Conservation (phyloP, 2,888 invertebrate genomes). For the Mycogona germanica region DNA sequence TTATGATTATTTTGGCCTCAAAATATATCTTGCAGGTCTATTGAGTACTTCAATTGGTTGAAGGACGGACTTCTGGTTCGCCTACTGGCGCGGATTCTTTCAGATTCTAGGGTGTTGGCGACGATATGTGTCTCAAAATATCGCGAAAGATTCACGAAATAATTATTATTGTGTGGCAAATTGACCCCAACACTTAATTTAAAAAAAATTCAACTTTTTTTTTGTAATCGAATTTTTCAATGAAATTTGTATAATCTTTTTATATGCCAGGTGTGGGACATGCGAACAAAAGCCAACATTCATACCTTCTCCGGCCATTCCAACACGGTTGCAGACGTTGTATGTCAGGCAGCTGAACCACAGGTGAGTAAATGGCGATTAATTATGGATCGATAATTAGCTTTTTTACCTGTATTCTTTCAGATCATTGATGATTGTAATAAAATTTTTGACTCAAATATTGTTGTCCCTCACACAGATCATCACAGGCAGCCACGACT, state of each 20-base stretch:
- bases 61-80: too few species aligned
- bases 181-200: too few species aligned
- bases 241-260: constrained; percentile 4
- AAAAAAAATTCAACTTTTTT: too few species aligned
- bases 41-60: too few species aligned
- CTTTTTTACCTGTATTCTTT: not conserved
- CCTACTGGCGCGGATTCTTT: too few species aligned
- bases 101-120: too few species aligned
- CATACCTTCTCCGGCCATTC: constrained; percentile 93
- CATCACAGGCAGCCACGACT: constrained; percentile 55
- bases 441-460: not conserved
- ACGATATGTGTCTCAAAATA: too few species aligned
- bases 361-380: constrained; percentile 44
- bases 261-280: constrained; percentile 71
- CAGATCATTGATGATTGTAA: not conserved
- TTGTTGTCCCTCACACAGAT: constrained; percentile 21
- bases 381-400: not conserved
- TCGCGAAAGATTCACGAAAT: too few species aligned
- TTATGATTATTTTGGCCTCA: constrained; percentile 13
- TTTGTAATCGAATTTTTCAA: too few species aligned
- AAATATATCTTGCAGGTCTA: too few species aligned
- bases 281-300: constrained; percentile 96
- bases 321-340: constrained; percentile 91
- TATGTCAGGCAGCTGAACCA: constrained; percentile 86
- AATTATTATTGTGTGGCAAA: too few species aligned